Base-by-base conservation (phyloP, 2,113 vertebrate genomes). In the Eidolon helvum region DNA sequence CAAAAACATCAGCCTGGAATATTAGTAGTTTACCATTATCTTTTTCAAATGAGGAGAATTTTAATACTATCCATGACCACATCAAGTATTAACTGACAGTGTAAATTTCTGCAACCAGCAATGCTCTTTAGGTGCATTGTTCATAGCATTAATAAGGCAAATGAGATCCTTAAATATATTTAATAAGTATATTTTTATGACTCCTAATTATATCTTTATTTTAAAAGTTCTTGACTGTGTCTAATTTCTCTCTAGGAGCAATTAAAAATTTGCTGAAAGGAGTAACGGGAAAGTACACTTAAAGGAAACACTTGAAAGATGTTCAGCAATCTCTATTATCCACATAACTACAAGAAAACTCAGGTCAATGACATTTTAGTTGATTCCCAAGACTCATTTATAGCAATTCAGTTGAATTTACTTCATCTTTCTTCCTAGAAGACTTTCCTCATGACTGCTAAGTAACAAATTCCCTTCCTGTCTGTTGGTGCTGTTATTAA, bases 101-200 rank as follows among this genome's bases (percentile, higher is more conserved):
- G n/a, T 18, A 61, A 78, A 57, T 75, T 43, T 92, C 61, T 95
- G 16, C 59, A 63, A 40, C 14, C 26, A 87, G 5, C 19, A 82
- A 33, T 78, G 83, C 72, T 80, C 26, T 78, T 88, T 63, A 93
- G 63, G n/a, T 5, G 50, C 15, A 61, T 40, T 26, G n/a, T 53
- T 94, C 80, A 91, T 88, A 88, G 50, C 19, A 68, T 93, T 66
- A 88, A n/a, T 61, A 53, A 78, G 26, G 63, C 16, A 95, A 91
- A 59, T 79, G 22, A 94, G 90, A 85, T 85, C 15, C 77, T 92
- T 86, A 91, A 90, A 79, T 69, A 80, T 92, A 87, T 85, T 95
- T 48, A 59, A 75, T 89, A 88, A 57, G 16, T 87, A 35, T 74
- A 71, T 87, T 91, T 97, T 92, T 65, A 72, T 45, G 40, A 68